Conservation (phyloP, 2,113 vertebrate species). For the Thomomys bottae region DNA sequence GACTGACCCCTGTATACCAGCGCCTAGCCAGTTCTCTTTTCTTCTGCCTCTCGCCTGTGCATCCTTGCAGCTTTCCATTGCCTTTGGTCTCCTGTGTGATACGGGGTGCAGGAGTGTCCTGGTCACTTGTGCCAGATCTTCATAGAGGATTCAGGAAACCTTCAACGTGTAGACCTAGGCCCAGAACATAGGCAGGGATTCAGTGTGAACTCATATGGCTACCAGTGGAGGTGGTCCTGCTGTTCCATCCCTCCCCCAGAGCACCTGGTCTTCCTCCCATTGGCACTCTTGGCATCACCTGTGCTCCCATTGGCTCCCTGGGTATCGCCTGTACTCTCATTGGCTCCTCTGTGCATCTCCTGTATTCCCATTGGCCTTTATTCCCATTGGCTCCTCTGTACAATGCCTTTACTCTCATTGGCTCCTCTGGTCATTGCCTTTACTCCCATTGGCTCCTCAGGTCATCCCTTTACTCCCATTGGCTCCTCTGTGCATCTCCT, state of each 20-base stretch:
- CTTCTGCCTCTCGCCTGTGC: rapidly evolving
- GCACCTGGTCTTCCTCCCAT: background rate
- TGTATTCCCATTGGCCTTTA: no score
- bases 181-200: rapidly evolving
- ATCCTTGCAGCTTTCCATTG: background rate
- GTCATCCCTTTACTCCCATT: background rate
- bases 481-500: background rate
- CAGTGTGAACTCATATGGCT: background rate
- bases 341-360: no score
- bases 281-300: no score
- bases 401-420: background rate
- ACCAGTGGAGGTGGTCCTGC: rapidly evolving
- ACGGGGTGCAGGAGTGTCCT: background rate
- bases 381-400: no score
- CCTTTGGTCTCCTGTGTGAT: no score
- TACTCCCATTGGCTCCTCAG: background rate
- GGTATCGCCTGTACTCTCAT: no score
- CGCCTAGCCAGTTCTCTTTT: background rate
- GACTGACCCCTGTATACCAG: background rate
- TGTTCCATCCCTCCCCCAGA: background rate
- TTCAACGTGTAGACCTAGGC: rapidly evolving
- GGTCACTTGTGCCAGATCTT: no score
- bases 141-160: background rate
- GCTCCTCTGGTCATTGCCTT: background rate
- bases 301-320: no score